Evolutionary conservation across 2,888 invertebrate species (phyloP), one percentile per base, ranked within the genome.

Genomic region (Spisula solida): DNA sequence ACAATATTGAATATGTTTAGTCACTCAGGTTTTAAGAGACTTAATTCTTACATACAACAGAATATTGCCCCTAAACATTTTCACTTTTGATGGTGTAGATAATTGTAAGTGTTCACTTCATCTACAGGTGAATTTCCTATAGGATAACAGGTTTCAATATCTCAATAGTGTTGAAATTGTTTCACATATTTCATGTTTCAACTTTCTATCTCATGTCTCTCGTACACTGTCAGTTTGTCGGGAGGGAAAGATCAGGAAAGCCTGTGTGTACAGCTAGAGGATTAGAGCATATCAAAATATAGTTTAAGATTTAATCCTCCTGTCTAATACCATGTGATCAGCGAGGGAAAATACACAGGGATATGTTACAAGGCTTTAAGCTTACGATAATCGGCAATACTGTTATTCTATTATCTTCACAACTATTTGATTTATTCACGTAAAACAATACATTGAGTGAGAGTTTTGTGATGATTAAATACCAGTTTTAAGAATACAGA

Each of bases 221-320:
- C 2, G 41, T 8, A 41, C 8, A 41, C 41, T 41, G 41, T 41
- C n/a, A 34, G 85, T 85, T 55, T 55, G 87, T 84, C 60, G 81
- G 47, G 34, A 14, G 16, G 51, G 56, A 55, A 55, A 85, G 51
- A 34, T 48, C 60, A 56, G 41, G 78, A 60, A 60, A 82, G 16
- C 47, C 55, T 78, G 66, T 89, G 66, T 89, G 79, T 48, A 87
- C 48, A 89, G 85, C 81, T 16, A 75, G 87, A 51, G 25, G 84
- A 89, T 89, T 90, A 87, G 51, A 55, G 55, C 86, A 79, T 90
- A 86, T 86, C 88, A 90, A 90, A 87, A 87, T 88, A 90, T 90
- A 85, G 84, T 88, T 85, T 86, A 82, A 78, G 47, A 82, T 84
- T 88, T 90, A 90, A 90, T 90, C 90, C 75, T 31, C 5, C 5